phyloP scores from a whole-genome alignment of 2,888 invertebrate species.

The Antitype chi region DNA sequence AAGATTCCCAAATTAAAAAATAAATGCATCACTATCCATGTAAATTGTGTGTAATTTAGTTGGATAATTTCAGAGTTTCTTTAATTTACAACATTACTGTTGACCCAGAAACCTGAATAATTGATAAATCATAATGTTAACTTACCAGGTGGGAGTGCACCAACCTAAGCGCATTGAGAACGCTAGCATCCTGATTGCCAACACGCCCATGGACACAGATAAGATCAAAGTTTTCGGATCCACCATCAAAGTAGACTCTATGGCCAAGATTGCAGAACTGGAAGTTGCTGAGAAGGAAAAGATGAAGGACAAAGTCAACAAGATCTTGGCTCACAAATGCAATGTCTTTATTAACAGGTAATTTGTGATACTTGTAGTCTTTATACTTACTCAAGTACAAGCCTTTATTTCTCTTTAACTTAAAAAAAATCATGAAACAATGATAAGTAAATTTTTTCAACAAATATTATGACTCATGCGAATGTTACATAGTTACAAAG shows the following conservation, averaged over 20 bases:
- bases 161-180: slow-evolving; percentile 99
- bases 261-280: slow-evolving; percentile 98
- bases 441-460: background rate
- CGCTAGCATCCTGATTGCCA: slow-evolving; percentile 99
- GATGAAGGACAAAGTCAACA: slow-evolving; percentile 99
- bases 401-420: background rate
- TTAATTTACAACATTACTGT: background rate
- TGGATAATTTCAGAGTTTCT: background rate
- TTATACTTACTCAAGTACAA: background rate
- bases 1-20: background rate
- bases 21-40: background rate
- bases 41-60: background rate
- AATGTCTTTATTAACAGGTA: slow-evolving; percentile 99
- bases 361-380: background rate
- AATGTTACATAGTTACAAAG: background rate
- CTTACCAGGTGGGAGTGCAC: slow-evolving; percentile 95
- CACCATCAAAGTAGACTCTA: slow-evolving; percentile 97
- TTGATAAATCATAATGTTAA: background rate
- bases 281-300: slow-evolving; percentile 99
- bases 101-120: background rate
- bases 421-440: background rate
- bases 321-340: slow-evolving; percentile 98
- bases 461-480: background rate
- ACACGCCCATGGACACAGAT: slow-evolving; percentile 99
- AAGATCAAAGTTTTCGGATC: slow-evolving; percentile 99